Base-by-base conservation (phyloP, 2,797 vertebrate genomes). In the Bryconaethiops microstoma region DNA sequence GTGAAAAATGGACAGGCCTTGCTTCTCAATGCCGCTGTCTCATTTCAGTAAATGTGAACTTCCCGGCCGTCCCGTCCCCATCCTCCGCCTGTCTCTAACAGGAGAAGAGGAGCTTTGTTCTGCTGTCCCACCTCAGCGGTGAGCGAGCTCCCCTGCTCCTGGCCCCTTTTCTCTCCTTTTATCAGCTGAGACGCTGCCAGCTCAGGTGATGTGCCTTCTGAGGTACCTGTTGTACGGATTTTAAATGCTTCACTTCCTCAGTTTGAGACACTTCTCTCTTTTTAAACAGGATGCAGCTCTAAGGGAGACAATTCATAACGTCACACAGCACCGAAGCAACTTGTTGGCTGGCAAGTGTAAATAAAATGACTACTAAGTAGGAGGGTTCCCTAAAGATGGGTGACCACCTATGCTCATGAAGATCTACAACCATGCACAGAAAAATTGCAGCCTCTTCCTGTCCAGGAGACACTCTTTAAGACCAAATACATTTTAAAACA, bases 1-100 rank as follows among this genome's bases (percentile, higher is more conserved):
- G 85, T 84, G 85, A 84, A 64, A 80, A 82, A 86, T 78, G 80
- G 75, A 80, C 25, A 54, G 78, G 67, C 54, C 63, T 76, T 69
- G 63, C 77, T 64, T 84, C 64, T 77, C 57, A 79, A 73, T 63
- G 78, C 74, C 7, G 14, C 63, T 50, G 81, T 80, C 73, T 81
- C 29, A 67, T 84, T 64, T 23, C 62, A 72, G 65, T 74, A 65
- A 81, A 83, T 70, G 72, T 70, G 77, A 76, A 73, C 48, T 80
- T 84, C 84, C 71, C 64, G 29, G 29, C 73, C 57, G 45, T 71
- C 70, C 65, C 39, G 52, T 76, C 67, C 40, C 74, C 55, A 55
- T 82, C 40, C 52, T 64, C 68, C 39, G 40, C 29, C 42, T 81
- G 48, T 90, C 89, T 90, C 82, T 79, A 76, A 64, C 63, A 74